phyloP scores from a whole-genome alignment of 1,140 invertebrate species.

The Dryas iulia region DNA sequence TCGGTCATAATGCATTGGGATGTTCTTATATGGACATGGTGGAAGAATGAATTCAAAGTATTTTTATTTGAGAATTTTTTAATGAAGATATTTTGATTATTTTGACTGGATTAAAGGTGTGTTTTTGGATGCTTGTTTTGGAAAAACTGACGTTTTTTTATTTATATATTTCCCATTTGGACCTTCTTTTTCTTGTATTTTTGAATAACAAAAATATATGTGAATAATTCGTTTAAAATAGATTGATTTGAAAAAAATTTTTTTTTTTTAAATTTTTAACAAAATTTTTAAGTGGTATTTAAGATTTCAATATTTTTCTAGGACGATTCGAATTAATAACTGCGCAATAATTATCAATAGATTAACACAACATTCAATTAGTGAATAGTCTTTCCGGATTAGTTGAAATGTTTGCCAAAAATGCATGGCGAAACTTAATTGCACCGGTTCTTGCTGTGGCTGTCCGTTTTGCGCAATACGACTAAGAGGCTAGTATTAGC shows the following conservation, averaged over 20 bases:
- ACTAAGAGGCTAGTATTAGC: neutral
- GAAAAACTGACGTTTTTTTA: too few species aligned
- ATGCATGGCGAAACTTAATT: neutral
- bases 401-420: neutral
- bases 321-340: neutral
- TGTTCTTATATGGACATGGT: neutral
- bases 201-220: too few species aligned
- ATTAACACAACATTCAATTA: neutral
- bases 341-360: neutral
- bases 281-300: too few species aligned
- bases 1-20: neutral
- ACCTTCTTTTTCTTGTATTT: too few species aligned
- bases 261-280: neutral
- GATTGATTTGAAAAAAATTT: too few species aligned
- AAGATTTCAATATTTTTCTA: neutral
- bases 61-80: too few species aligned
- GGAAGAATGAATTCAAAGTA: neutral
- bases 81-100: neutral
- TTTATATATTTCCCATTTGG: too few species aligned
- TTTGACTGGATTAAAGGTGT: too few species aligned
- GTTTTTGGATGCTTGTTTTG: too few species aligned
- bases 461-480: neutral
- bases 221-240: too few species aligned
- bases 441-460: neutral
- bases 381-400: neutral